phyloP scores from a whole-genome alignment of 1,140 invertebrate species.

The Orchesella cincta region DNA sequence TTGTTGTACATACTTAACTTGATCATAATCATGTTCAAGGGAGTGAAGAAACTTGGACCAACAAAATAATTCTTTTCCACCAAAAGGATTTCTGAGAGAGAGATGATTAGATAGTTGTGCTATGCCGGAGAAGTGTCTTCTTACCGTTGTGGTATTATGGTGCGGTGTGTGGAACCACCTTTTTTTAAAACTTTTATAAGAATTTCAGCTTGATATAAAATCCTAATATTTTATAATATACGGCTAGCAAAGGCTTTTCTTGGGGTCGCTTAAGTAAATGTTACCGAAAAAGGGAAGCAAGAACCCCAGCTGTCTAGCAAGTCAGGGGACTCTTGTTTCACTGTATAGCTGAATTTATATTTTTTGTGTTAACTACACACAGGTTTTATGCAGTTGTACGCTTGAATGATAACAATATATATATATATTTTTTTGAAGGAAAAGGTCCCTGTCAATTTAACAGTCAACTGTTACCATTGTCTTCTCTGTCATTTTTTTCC shows the following conservation, averaged over 20 bases:
- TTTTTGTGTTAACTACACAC: no score
- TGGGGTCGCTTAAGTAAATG: not conserved
- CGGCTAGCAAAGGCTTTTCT: not conserved
- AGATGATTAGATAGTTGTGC: no score
- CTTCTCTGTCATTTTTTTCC: not conserved
- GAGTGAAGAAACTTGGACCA: no score
- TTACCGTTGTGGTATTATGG: no score
- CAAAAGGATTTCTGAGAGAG: no score
- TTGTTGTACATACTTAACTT: no score
- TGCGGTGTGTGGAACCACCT: no score
- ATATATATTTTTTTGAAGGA: constrained; percentile 11
- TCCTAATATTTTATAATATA: constrained; percentile 6
- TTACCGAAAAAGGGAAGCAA: constrained; percentile 8
- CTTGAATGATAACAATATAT: constrained; percentile 22
- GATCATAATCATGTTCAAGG: no score
- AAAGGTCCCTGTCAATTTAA: constrained; percentile 25
- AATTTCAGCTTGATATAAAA: constrained; percentile 13
- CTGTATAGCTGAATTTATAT: not conserved
- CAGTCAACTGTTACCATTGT: constrained; percentile 4
- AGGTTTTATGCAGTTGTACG: not conserved
- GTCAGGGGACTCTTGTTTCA: constrained; percentile 10
- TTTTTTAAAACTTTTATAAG: not conserved
- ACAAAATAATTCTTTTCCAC: no score
- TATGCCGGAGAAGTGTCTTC: no score
- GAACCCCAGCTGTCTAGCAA: constrained; percentile 29